A percentile compares a stretch with the other conserved stretches of the same genome.
Conservation (phyloP, 2,888 invertebrate species). For the Tetheella fluctuosa region DNA sequence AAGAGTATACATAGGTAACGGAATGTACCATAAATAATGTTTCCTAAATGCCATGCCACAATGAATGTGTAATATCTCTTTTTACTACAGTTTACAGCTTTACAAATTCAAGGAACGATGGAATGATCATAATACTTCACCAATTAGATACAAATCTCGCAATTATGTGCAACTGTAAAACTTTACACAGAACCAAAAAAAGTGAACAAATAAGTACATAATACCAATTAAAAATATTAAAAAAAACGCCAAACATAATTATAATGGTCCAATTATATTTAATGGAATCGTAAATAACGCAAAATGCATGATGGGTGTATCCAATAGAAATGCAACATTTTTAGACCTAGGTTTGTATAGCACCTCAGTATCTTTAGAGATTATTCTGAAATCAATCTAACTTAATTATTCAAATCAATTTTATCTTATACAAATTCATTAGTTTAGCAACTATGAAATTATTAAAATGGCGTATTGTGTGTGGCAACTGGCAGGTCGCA, state of each 20-base stretch:
- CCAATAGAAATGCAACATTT: slow-evolving; percentile 43
- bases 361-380: slow-evolving; percentile 64
- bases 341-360: slow-evolving; percentile 51
- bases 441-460: slow-evolving; percentile 50
- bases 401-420: slow-evolving; percentile 37
- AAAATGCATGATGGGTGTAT: slow-evolving; percentile 36
- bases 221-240: slow-evolving; percentile 30
- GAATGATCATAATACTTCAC: slow-evolving; percentile 42
- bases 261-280: slow-evolving; percentile 6
- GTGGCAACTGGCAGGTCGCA: slow-evolving; percentile 21
- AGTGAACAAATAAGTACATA: slow-evolving; percentile 21
- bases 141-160: slow-evolving; percentile 14
- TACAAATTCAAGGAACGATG: slow-evolving; percentile 40
- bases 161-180: background rate
- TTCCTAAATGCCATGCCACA: background rate
- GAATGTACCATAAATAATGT: background rate
- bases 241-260: slow-evolving; percentile 6
- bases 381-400: slow-evolving; percentile 55
- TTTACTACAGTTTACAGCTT: slow-evolving; percentile 9
- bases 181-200: slow-evolving; percentile 17
- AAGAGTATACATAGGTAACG: background rate
- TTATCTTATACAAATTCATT: slow-evolving; percentile 52
- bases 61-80: background rate
- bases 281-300: slow-evolving; percentile 4
- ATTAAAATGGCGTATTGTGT: slow-evolving; percentile 24